These are phyloP conservation scores for Tangara arthus DNA, from an alignment of 2,797 vertebrate species.

Conservation along the genomic window DNA sequence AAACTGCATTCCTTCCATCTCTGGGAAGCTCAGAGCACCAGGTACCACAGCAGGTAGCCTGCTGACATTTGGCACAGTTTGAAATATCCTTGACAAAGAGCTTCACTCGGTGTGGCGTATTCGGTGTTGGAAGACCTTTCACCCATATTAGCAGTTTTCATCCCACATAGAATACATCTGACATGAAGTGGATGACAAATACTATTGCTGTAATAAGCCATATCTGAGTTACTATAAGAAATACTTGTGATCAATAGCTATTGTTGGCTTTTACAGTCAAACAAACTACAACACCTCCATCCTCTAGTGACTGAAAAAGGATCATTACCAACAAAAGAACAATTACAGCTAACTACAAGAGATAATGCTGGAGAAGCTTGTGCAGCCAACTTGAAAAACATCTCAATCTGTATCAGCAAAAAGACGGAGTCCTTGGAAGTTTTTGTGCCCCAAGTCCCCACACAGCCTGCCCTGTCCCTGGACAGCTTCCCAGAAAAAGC, in stretches of 20 bases:
- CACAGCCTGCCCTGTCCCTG: neutral
- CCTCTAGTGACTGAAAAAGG: neutral
- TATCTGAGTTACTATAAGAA: neutral
- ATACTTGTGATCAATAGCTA: neutral
- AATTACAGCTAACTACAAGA: neutral
- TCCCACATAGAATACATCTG: neutral
- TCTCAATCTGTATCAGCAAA: neutral
- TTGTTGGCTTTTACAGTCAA: neutral
- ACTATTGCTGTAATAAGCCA: neutral
- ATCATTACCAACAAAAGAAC: neutral
- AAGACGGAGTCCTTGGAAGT: neutral
- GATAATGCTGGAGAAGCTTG: neutral
- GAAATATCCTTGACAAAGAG: neutral
- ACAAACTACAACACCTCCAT: neutral
- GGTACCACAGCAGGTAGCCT: neutral
- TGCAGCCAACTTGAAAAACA: neutral
- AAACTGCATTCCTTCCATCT: neutral
- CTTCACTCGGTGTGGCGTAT: neutral
- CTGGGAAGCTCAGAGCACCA: neutral
- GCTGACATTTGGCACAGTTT: neutral
- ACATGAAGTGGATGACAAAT: neutral
- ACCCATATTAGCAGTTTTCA: neutral
- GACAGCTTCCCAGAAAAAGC: constrained; percentile 3
- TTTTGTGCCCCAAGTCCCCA: neutral
- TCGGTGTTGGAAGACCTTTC: neutral